Percentiles rank a stretch among this genome's conserved stretches.
Conservation (phyloP, 1,140 invertebrate species). For the Lycorma delicatula region DNA sequence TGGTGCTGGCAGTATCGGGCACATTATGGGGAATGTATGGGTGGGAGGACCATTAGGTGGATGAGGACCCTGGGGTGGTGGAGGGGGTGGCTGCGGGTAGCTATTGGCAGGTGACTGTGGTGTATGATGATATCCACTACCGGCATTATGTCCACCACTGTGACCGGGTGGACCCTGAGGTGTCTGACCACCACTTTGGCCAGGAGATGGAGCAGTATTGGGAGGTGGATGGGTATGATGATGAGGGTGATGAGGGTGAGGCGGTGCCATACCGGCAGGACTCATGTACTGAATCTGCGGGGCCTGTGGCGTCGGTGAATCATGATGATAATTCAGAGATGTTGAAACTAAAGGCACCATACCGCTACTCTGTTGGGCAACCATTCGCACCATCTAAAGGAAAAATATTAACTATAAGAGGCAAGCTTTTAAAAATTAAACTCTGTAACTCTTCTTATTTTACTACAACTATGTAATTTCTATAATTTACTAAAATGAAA, state of each 20-base stretch:
- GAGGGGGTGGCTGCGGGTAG: slow-evolving; percentile 41
- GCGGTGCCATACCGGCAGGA: slow-evolving; percentile 33
- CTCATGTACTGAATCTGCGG: slow-evolving; percentile 49
- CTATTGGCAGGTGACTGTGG: slow-evolving; percentile 38
- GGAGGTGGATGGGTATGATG: slow-evolving; percentile 49
- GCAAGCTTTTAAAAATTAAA: too few species aligned
- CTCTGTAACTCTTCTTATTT: too few species aligned
- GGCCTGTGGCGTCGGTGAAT: slow-evolving; percentile 31
- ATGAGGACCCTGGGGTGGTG: slow-evolving; percentile 38
- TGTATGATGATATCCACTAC: slow-evolving; percentile 40
- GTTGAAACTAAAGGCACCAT: slow-evolving; percentile 32
- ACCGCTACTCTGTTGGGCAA: slow-evolving; percentile 27
- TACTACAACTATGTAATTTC: too few species aligned
- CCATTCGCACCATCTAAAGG: slow-evolving; percentile 10
- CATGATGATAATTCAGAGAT: slow-evolving; percentile 43
- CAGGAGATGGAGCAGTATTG: slow-evolving; percentile 38
- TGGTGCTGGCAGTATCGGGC: slow-evolving; percentile 46
- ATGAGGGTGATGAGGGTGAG: slow-evolving; percentile 47
- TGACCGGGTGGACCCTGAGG: slow-evolving; percentile 23
- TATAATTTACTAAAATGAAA: too few species aligned
- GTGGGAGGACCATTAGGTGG: slow-evolving; percentile 39
- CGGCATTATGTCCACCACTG: neutral
- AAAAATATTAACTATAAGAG: neutral
- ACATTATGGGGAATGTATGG: slow-evolving; percentile 48
- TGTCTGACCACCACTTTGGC: neutral